These are phyloP conservation scores for Brachionus rotundiformis DNA, from an alignment of 1,140 invertebrate genomes.

Conservation along the genomic window DNA sequence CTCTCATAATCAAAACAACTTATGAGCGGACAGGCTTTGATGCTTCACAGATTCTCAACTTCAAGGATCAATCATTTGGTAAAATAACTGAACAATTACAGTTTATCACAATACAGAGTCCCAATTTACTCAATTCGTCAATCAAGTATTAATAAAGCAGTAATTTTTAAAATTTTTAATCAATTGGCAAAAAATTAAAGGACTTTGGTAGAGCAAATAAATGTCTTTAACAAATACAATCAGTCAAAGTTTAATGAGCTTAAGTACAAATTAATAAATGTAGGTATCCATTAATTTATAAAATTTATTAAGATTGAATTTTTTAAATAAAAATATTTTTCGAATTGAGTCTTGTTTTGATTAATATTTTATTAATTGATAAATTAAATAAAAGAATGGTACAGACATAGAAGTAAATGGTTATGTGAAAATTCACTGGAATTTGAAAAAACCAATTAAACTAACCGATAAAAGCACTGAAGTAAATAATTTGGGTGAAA, in stretches of 20 bases:
- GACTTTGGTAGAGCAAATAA: constrained; percentile 11
- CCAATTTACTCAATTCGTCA: background rate
- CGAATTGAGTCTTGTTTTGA: too few relatives aligned
- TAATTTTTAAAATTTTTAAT: background rate
- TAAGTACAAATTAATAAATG: background rate
- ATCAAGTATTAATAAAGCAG: background rate
- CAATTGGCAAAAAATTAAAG: background rate
- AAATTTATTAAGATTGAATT: background rate
- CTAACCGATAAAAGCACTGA: constrained; percentile 3
- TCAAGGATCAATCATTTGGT: background rate
- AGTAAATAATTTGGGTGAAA: background rate
- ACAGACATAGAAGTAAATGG: constrained; percentile 6
- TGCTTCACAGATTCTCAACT: background rate
- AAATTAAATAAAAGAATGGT: background rate
- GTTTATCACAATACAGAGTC: constrained; percentile 25
- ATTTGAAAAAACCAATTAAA: constrained; percentile 44
- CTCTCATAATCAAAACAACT: constrained; percentile 20
- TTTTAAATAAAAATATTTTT: too few relatives aligned
- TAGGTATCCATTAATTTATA: background rate
- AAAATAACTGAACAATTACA: constrained; percentile 26
- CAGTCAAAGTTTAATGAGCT: background rate
- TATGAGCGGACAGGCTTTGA: background rate
- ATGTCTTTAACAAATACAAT: constrained; percentile 29
- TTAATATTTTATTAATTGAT: too few relatives aligned
- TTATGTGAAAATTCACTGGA: constrained; percentile 46